phyloP scores from a whole-genome alignment of 2,797 vertebrate genomes.

The Lepilemur septentrionalis region DNA sequence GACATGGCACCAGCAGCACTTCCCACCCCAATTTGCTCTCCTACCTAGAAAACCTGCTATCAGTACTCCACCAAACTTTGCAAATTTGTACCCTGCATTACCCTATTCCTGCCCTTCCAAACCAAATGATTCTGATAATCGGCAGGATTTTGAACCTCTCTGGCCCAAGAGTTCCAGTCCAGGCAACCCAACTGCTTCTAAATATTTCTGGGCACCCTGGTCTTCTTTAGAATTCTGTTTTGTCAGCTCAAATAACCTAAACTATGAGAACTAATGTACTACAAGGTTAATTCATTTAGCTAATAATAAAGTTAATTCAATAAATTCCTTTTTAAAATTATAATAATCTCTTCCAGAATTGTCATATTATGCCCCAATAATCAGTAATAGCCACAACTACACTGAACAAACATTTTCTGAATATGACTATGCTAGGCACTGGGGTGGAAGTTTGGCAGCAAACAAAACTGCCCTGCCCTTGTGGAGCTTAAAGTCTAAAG shows the following conservation, averaged over 20 bases:
- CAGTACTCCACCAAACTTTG: neutral
- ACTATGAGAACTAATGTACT: neutral
- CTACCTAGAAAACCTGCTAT: neutral
- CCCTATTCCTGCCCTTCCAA: neutral
- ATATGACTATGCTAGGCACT: neutral
- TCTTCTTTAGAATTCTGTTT: neutral
- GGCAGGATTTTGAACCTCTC: neutral
- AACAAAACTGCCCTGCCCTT: neutral
- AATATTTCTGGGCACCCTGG: neutral
- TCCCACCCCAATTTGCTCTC: too few relatives aligned
- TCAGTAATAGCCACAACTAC: neutral
- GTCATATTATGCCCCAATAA: too few relatives aligned
- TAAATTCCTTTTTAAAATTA: neutral
- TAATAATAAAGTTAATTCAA: neutral
- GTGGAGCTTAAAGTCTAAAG: fast-evolving
- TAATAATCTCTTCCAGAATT: neutral
- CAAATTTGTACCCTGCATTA: neutral
- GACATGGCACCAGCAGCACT: neutral
- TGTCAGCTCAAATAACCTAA: neutral
- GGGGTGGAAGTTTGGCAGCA: neutral
- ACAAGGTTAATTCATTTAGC: neutral
- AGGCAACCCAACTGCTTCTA: neutral
- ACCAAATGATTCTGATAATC: neutral
- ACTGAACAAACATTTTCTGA: neutral
- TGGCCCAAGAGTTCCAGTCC: neutral